Percentiles rank a stretch among this genome's conserved stretches.
Evolutionary conservation across 2,888 invertebrate genomes (phyloP).

Genomic region (Heteromyza rotundicornis): DNA sequence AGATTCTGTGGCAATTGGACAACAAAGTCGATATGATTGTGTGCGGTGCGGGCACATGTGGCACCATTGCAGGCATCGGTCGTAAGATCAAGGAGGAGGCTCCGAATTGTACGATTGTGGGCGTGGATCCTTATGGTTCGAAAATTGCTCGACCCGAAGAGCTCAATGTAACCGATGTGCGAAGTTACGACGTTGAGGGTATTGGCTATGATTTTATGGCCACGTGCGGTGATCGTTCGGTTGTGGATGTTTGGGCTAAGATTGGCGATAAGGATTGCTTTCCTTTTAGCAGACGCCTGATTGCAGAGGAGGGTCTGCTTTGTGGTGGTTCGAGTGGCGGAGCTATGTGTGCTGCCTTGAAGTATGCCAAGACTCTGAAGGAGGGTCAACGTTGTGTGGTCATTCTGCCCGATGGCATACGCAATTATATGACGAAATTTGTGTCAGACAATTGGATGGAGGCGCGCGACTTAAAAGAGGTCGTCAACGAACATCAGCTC

Average conservation of each 20-base stretch:
- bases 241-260: conserved; percentile 91
- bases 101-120: conserved; percentile 81
- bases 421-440: conserved; percentile 99
- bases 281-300: conserved; percentile 83
- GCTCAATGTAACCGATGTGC: conserved; percentile 74
- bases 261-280: conserved; percentile 81
- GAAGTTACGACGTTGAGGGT: conserved; percentile 89
- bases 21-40: conserved; percentile 84
- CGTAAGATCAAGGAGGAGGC: conserved; percentile 88
- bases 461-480: conserved; percentile 70
- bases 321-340: conserved; percentile 95
- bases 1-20: conserved; percentile 79
- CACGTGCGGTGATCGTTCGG: conserved; percentile 78
- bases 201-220: conserved; percentile 98
- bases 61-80: conserved; percentile 90
- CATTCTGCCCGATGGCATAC: conserved; percentile 90
- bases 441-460: conserved; percentile 96
- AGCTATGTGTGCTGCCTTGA: conserved; percentile 77
- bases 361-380: conserved; percentile 76
- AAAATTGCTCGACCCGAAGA: conserved; percentile 83
- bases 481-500: conserved; percentile 54
- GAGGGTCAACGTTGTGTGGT: conserved; percentile 86
- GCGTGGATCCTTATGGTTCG: conserved; percentile 92
- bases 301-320: conserved; percentile 89
- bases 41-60: conserved; percentile 91